phyloP scores from a whole-genome alignment of 1,140 invertebrate species.

The Cyclina sinensis region DNA sequence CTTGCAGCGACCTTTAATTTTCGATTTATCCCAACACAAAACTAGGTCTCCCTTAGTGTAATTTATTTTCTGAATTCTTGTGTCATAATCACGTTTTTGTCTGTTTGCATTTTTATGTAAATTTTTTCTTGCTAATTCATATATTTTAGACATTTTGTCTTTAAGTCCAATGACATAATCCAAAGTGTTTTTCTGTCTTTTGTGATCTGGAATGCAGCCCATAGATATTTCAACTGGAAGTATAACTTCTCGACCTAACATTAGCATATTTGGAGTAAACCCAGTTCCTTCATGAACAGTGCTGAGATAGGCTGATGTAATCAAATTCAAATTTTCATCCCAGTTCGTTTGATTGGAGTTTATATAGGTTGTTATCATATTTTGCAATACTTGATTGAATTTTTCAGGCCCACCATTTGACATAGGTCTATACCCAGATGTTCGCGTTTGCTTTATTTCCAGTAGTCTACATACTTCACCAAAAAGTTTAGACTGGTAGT shows the following conservation, averaged over 20 bases:
- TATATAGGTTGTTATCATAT: too few species aligned
- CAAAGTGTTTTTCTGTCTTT: background rate
- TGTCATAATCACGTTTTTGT: constrained; percentile 37
- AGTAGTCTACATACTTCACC: too few species aligned
- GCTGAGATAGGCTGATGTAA: constrained; percentile 37
- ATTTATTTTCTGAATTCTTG: background rate
- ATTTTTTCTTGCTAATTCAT: constrained; percentile 12
- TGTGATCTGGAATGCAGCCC: constrained; percentile 1
- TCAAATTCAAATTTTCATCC: constrained; percentile 22
- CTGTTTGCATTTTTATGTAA: too few species aligned
- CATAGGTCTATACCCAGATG: too few species aligned
- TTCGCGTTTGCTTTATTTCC: too few species aligned
- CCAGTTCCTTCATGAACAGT: constrained; percentile 59
- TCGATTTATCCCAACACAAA: too few species aligned
- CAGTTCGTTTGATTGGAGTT: too few species aligned
- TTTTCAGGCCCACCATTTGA: too few species aligned
- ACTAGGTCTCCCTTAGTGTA: constrained; percentile 19
- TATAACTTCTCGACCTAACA: constrained; percentile 70
- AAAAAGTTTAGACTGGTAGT: too few species aligned
- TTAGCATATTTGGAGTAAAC: too few species aligned
- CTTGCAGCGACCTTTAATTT: background rate
- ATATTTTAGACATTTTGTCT: background rate
- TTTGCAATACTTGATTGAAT: too few species aligned
- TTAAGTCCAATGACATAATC: background rate
- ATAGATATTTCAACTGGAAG: constrained; percentile 48